phyloP scores from a whole-genome alignment of 2,797 vertebrate species.

The Poecile montanus region DNA sequence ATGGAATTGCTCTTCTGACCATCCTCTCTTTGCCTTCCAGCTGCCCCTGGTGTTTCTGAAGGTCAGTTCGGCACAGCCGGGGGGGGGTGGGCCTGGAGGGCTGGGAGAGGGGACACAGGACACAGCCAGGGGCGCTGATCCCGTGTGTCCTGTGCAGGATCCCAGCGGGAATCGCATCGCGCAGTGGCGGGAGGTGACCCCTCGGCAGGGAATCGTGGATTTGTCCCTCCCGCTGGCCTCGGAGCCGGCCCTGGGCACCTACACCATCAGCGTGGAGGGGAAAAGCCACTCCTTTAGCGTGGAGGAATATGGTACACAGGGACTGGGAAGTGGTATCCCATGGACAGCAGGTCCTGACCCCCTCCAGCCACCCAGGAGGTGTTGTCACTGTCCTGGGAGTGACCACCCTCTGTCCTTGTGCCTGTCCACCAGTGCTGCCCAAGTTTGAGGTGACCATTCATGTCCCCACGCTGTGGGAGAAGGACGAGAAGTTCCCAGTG shows the following conservation, averaged over 20 bases:
- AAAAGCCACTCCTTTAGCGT: neutral
- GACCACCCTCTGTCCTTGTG: neutral
- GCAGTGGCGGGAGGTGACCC: neutral
- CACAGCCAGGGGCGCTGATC: neutral
- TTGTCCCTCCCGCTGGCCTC: neutral
- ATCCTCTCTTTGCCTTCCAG: neutral
- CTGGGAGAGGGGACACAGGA: neutral
- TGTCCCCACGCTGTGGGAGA: neutral
- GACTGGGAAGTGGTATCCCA: neutral
- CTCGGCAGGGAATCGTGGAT: conserved; percentile 20
- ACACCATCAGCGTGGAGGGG: neutral
- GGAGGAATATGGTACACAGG: neutral
- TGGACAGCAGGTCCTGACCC: fast-evolving
- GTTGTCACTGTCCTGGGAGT: neutral
- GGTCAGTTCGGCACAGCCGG: neutral
- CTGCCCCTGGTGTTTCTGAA: neutral
- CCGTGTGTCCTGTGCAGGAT: neutral
- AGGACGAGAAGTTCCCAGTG: neutral
- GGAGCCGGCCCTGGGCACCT: neutral
- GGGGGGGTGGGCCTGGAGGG: neutral
- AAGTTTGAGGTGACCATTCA: conserved; percentile 11
- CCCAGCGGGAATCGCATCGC: neutral
- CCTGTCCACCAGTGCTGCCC: neutral
- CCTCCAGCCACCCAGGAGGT: neutral
- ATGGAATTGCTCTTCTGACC: neutral